phyloP scores from a whole-genome alignment of 2,888 invertebrate genomes.

The Operophtera brumata region DNA sequence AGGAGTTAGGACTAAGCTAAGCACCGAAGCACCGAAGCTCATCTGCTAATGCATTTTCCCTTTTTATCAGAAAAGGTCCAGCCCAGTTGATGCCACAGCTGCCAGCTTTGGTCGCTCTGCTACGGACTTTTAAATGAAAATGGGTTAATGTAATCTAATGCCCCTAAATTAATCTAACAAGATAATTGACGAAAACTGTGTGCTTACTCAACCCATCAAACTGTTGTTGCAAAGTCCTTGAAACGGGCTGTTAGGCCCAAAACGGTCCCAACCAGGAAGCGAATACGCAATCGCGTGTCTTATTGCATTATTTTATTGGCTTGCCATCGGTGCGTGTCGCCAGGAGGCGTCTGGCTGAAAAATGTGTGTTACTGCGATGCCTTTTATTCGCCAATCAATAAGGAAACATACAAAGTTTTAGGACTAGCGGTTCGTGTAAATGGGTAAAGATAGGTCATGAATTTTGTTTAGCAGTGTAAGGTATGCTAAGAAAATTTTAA shows the following conservation, averaged over 20 bases:
- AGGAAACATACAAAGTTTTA: conserved; percentile 30
- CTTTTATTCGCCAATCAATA: conserved; percentile 61
- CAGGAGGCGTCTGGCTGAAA: conserved; percentile 51
- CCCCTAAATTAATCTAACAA: conserved; percentile 8
- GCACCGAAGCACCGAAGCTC: no score
- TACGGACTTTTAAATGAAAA: not conserved
- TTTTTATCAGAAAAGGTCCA: no score
- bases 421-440: conserved; percentile 7
- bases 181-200: conserved; percentile 20
- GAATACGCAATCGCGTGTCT: conserved; percentile 58
- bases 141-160: not conserved
- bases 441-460: conserved; percentile 16
- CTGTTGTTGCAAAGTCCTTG: conserved; percentile 61
- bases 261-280: conserved; percentile 59
- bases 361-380: conserved; percentile 54
- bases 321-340: conserved; percentile 55
- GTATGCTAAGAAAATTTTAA: no score
- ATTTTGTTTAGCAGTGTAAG: not conserved
- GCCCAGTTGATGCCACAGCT: no score
- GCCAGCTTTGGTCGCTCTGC: no score
- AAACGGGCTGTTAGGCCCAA: conserved; percentile 42
- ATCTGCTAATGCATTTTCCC: no score
- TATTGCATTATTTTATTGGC: conserved; percentile 44
- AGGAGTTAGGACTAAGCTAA: no score
- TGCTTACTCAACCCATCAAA: conserved; percentile 41